Percentiles rank a stretch among this genome's conserved stretches.
Evolutionary conservation across 92 coral and sea anemone species (phyloP).

Genomic region (Palythoa grandis): DNA sequence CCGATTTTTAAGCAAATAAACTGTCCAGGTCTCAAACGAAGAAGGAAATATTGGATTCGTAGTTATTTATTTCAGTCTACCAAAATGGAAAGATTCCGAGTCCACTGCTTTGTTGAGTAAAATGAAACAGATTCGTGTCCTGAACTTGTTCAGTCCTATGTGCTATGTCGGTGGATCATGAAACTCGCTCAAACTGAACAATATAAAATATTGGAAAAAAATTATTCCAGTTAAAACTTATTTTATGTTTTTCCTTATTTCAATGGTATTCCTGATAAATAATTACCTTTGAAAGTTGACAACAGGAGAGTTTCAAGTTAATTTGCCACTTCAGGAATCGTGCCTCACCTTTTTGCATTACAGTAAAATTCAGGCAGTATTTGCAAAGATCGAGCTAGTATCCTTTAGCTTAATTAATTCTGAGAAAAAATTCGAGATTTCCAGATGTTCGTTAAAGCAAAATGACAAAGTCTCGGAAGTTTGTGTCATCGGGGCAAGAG

Average conservation of each 20-base stretch:
- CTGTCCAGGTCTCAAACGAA: background rate
- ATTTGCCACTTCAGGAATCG: background rate
- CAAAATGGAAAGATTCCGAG: background rate
- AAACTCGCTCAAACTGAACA: background rate
- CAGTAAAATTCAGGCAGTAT: background rate
- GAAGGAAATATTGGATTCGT: background rate
- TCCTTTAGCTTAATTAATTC: background rate
- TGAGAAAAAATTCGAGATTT: background rate
- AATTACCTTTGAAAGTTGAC: background rate
- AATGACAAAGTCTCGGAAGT: constrained; percentile 5
- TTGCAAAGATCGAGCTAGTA: background rate
- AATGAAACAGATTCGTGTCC: background rate
- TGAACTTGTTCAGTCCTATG: background rate
- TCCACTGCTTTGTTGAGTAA: background rate
- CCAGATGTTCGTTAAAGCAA: background rate
- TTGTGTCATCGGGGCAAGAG: background rate
- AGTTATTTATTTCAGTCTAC: background rate
- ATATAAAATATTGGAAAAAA: background rate
- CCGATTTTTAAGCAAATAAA: constrained; percentile 25
- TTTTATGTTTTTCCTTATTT: background rate
- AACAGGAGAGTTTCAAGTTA: background rate
- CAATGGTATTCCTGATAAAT: background rate
- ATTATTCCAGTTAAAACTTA: background rate
- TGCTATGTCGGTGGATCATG: background rate
- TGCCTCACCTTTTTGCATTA: no score